Base-by-base conservation (phyloP, 1,140 invertebrate species). In the Cyphomyrmex costatus region DNA sequence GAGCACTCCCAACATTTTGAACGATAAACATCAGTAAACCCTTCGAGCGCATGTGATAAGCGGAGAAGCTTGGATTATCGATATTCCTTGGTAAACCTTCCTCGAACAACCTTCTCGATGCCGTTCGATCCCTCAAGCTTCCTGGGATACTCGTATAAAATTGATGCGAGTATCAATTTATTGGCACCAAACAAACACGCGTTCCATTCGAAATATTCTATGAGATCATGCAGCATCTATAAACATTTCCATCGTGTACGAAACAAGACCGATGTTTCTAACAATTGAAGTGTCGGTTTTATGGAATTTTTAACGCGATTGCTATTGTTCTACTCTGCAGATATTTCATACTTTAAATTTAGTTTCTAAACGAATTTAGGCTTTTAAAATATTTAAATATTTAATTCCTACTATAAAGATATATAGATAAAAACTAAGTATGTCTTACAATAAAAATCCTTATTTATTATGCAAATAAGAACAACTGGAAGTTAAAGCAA, bases 61-160 rank as follows among this genome's bases (percentile, higher is more conserved):
- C 79, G 36, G 16, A 83, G 68, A 49, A 83, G 68, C 53, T 33
- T 21, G 68, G 68, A 83, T 83, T 83, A 83, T 83, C 68, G 79
- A 83, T 83, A 83, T 83, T 83, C 36, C 68, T 83, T 74, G 36
- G 79, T 83, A 83, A 82, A 83, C 53, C 79, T 83, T 70, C 36
- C 68, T 61, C 36, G 68, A 83, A 74, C 53, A 73, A 73, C 36
- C 68, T 74, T 74, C 58, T 74, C 68, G 79, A 83, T 74, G 14
- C 53, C 53, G 51, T 73, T 71, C 51, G 36, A 83, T 83, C 53
- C 24, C 36, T 74, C 79, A 83, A 73, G 66, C 79, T 82, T 82
- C 36, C 24, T 14, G 8, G 14, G 53, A 56, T 80, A 80, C 49
- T 70, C 27, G 68, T 61, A 61, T 24, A 82, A 82, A 46, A 73